Percentiles rank a stretch among this genome's conserved stretches.
Conservation (phyloP, 1,140 invertebrate genomes). For the Trichomalopsis sarcophagae region DNA sequence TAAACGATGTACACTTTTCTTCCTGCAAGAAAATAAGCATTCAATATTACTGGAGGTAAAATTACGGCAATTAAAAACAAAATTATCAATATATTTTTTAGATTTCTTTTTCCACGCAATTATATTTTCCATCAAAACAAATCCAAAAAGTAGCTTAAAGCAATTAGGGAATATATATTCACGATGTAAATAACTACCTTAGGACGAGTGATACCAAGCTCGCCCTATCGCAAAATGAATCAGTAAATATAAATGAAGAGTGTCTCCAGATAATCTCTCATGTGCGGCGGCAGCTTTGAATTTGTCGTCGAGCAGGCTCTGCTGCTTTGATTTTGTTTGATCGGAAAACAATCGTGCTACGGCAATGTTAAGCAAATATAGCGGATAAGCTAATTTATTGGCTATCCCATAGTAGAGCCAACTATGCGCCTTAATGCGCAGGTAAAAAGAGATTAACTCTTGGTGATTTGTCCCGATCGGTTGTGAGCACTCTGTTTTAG, state of each 20-base stretch:
- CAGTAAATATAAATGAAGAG: slow-evolving; percentile 18
- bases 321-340: slow-evolving; percentile 29
- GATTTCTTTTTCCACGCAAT: too few relatives aligned
- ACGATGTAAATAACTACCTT: background rate
- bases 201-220: background rate
- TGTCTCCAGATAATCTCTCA: background rate
- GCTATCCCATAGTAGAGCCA: background rate
- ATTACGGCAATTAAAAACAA: too few relatives aligned
- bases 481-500: background rate
- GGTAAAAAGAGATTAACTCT: background rate
- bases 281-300: slow-evolving; percentile 33
- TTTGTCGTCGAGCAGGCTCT: background rate
- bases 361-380: slow-evolving; percentile 26
- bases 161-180: background rate
- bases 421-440: background rate
- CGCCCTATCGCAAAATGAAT: slow-evolving; percentile 8
- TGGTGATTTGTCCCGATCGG: slow-evolving; percentile 17
- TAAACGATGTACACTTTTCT: too few relatives aligned
- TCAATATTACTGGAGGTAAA: too few relatives aligned
- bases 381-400: slow-evolving; percentile 46
- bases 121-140: too few relatives aligned
- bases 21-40: too few relatives aligned
- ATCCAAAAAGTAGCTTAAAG: background rate
- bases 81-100: too few relatives aligned
- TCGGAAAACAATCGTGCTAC: slow-evolving; percentile 16